Evolutionary conservation across 2,797 vertebrate genomes (phyloP).

Genomic region (Adelosebastes latens): DNA sequence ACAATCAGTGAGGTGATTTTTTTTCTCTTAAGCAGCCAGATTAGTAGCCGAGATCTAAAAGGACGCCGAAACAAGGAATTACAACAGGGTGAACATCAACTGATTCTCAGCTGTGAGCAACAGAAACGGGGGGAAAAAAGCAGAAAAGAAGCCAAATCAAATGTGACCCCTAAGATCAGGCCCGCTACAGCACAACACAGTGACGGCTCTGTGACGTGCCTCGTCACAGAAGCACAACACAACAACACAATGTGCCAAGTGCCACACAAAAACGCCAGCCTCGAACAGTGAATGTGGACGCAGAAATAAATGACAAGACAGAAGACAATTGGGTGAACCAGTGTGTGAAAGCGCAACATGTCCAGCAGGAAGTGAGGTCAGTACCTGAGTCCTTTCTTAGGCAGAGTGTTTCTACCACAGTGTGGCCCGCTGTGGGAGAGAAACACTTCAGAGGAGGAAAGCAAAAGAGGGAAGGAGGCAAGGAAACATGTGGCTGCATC

Average conservation of each 20-base stretch:
- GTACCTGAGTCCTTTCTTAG: slow-evolving; percentile 99
- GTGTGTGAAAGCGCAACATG: slow-evolving; percentile 44
- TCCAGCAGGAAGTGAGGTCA: slow-evolving; percentile 59
- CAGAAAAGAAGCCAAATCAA: slow-evolving; percentile 43
- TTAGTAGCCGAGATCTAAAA: slow-evolving; percentile 43
- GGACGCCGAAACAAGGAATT: slow-evolving; percentile 34
- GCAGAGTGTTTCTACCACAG: slow-evolving; percentile 99
- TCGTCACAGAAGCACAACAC: slow-evolving; percentile 63
- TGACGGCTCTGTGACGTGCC: slow-evolving; percentile 50
- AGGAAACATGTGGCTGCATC: slow-evolving; percentile 38
- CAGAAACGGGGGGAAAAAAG: slow-evolving; percentile 45
- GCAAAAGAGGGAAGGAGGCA: slow-evolving; percentile 49
- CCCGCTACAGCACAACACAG: slow-evolving; percentile 42
- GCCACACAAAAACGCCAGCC: slow-evolving; percentile 54
- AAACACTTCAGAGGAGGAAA: slow-evolving; percentile 73
- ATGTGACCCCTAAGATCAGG: slow-evolving; percentile 28
- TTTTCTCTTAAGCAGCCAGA: slow-evolving; percentile 27
- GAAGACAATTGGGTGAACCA: slow-evolving; percentile 43
- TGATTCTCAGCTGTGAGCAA: slow-evolving; percentile 50
- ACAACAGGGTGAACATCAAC: slow-evolving; percentile 31
- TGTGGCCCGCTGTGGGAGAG: slow-evolving; percentile 93
- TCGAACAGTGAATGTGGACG: slow-evolving; percentile 42
- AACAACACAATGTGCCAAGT: slow-evolving; percentile 53
- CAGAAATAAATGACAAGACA: slow-evolving; percentile 7
- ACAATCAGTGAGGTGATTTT: slow-evolving; percentile 5